Base-by-base conservation (phyloP, 2,797 vertebrate genomes). In the Aulostomus chinensis region DNA sequence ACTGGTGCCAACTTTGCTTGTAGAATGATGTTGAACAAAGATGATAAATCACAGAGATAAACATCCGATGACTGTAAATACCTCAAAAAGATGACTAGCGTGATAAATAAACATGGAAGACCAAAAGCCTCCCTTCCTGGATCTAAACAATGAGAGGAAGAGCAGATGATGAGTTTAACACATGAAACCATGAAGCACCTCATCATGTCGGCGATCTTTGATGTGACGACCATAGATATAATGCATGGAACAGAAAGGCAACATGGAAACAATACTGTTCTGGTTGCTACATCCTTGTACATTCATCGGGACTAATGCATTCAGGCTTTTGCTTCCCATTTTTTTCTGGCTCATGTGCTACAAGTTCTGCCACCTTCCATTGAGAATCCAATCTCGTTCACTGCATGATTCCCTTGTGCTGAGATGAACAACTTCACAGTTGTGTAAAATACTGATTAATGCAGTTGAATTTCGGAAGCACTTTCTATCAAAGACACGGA, bases 401-500 rank as follows among this genome's bases (percentile, higher is more conserved):
- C 18, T 46, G 49, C 53, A 37, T 36, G 52, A 40, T 60, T 76
- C 56, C 38, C 38, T 40, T 65, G 60, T 66, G 51, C 56, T 67
- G 66, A 81, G 59, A 78, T 69, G 67, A 81, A 77, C 35, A 55
- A 62, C 57, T 84, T 85, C 73, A 82, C 73, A 83, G 75, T 78
- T 61, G 65, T 62, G 70, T 45, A 49, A 26, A 37, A 55, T 68
- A 57, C 42, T 29, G 31, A 40, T 52, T 25, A 48, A 57, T 61
- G 50, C 35, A 52, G 34, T 2, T 43, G 48, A 73, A 13, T 38
- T 71, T 18, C 56, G 81, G 86, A 90, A 90, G 86, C 84, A 85
- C 77, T 73, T 83, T 80, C 17, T 76, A 64, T 70, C 40, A 61
- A 85, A 87, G 79, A 89, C 84, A 88, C 84, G 48, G 48, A 72